A percentile compares a stretch with the other conserved stretches of the same genome.
Evolutionary conservation across 2,113 vertebrate genomes (phyloP).

Genomic region (Addax nasomaculatus): DNA sequence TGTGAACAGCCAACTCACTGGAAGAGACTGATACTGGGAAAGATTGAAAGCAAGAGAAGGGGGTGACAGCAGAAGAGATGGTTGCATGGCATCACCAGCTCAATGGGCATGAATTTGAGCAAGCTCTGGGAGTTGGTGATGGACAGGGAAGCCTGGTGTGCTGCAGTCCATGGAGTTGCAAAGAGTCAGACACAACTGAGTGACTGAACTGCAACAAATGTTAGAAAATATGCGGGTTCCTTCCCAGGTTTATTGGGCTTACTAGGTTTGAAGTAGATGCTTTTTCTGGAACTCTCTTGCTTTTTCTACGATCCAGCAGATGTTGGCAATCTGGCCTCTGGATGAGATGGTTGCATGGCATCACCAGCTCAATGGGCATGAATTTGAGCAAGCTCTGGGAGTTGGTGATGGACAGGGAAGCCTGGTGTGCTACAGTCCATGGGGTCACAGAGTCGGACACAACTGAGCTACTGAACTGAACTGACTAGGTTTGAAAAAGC

Average conservation of each 20-base stretch:
- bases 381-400: not conserved
- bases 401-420: not conserved
- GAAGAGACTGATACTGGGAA: not conserved
- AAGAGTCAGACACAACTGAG: not conserved
- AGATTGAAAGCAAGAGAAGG: not conserved
- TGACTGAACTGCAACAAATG: not conserved
- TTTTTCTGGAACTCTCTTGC: not conserved
- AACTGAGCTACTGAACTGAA: not conserved
- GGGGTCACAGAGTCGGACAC: not conserved
- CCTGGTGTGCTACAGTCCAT: not conserved
- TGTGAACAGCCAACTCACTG: not conserved
- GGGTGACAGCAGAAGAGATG: not conserved
- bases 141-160: not conserved
- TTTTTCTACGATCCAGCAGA: not conserved
- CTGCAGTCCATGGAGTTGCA: not conserved
- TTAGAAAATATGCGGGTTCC: constrained; percentile 16
- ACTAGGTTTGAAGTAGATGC: not conserved
- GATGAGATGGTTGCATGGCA: not conserved
- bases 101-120: not conserved
- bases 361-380: not conserved
- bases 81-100: not conserved
- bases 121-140: not conserved
- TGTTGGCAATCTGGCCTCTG: not conserved
- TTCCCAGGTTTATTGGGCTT: constrained; percentile 2
- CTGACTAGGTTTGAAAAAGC: constrained; percentile 23